Evolutionary conservation across 92 coral and sea anemone genomes (phyloP).

Genomic region (Umimayanthus kanabou): DNA sequence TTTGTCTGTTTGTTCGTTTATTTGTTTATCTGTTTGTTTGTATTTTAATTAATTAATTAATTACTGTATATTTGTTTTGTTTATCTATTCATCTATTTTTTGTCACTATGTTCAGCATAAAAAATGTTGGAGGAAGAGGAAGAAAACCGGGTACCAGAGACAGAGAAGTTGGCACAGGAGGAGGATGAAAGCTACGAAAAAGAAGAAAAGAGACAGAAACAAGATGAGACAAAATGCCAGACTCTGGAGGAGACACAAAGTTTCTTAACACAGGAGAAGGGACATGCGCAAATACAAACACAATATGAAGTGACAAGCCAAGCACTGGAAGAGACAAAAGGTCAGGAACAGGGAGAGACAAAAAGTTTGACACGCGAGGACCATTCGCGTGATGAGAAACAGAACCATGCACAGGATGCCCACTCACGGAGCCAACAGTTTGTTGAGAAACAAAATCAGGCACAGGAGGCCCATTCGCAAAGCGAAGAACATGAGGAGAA

Average conservation of each 20-base stretch:
- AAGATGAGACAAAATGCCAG: neutral
- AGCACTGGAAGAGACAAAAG: neutral
- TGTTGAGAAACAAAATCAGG: neutral
- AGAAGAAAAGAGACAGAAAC: neutral
- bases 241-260: neutral
- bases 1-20: too few relatives aligned
- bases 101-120: neutral
- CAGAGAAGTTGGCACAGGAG: neutral
- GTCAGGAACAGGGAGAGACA: neutral
- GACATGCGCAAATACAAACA: neutral
- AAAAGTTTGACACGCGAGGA: neutral
- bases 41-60: too few relatives aligned
- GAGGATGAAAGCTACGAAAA: too few relatives aligned
- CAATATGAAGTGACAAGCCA: neutral
- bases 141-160: neutral
- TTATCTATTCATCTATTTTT: too few relatives aligned
- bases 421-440: neutral
- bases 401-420: neutral
- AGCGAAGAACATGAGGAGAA: neutral
- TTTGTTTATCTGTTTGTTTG: too few relatives aligned
- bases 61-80: too few relatives aligned
- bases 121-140: conserved; percentile 5
- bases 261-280: neutral
- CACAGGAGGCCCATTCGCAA: neutral
- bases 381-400: neutral